Base-by-base conservation (phyloP, 2,113 vertebrate genomes). In the Tetrax tetrax region DNA sequence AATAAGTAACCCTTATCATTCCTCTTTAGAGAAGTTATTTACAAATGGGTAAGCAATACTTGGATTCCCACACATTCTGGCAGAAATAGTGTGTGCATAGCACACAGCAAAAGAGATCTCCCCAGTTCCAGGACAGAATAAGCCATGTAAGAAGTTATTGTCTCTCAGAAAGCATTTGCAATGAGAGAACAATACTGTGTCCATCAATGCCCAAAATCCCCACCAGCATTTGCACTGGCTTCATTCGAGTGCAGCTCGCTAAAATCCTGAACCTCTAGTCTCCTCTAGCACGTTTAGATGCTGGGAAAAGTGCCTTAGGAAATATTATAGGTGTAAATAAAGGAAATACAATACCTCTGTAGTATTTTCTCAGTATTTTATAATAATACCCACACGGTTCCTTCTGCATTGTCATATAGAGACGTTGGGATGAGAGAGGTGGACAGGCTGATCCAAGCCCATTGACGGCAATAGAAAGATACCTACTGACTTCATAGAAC, bases 361-460 rank as follows among this genome's bases (percentile, higher is more conserved):
- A 68, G 66, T 5, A 50, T 43, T 83, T 76, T 25, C 17, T 43
- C 33, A 33, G 29, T 22, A 45, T 47, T 65, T 87, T 47, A 5
- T 37, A 66, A 19, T 12, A 33, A 53, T 28, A 66, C 12, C 25
- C 27, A 7, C 0, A 0, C 1, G 0, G 9, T 38, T 78, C 43
- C 31, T 57, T 78, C 61, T 45, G 6, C 28, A 8, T 7, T 35
- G 31, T 16, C 75, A 14, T 13, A 76, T 13, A 71, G 48, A 29
- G 29, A 38, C 8, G 5, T n/a, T 2, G 54, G 50, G 60, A 35
- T 0, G 8, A 61, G 50, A 31, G 23, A 65, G 35, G 6, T 70
- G n/a, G 18, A 87, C 11, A 21, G 29, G 24, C 53, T 83, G 57
- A 90, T 72, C 14, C 50, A 77, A 89, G 77, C 1, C 9, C 50